Conservation (phyloP, 2,113 vertebrate species). For the Desmodus rotundus region DNA sequence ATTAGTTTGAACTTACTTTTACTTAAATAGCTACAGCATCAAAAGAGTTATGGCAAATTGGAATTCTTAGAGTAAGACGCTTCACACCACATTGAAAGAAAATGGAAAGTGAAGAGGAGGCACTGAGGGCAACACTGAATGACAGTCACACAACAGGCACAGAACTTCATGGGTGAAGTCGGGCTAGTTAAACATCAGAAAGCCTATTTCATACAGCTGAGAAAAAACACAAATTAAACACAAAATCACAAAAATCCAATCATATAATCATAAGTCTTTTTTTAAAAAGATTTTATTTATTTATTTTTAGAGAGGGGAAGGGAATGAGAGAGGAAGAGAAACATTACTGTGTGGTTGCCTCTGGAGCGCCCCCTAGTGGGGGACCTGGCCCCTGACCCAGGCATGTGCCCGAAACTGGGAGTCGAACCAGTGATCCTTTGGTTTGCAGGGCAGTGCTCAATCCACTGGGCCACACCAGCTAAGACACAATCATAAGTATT, state of each 20-base stretch:
- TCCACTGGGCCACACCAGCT: no score
- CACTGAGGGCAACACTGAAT: slow-evolving; percentile 88
- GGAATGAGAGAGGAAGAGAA: no score
- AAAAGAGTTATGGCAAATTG: slow-evolving; percentile 98
- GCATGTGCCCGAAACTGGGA: no score
- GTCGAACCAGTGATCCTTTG: no score
- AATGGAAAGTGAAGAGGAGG: slow-evolving; percentile 87
- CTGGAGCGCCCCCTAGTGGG: no score
- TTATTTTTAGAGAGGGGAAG: no score
- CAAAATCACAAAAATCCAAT: slow-evolving; percentile 87
- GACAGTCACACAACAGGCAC: slow-evolving; percentile 95
- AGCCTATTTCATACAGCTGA: slow-evolving; percentile 81
- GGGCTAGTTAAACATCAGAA: slow-evolving; percentile 84
- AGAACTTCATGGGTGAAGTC: slow-evolving; percentile 86
- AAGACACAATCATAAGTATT: slow-evolving; percentile 85
- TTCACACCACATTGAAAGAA: slow-evolving; percentile 87
- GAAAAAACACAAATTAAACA: slow-evolving; percentile 75
- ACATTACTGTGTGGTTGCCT: no score
- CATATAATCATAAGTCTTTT: slow-evolving; percentile 90
- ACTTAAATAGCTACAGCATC: slow-evolving; percentile 91
- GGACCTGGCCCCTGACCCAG: no score
- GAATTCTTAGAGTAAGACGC: slow-evolving; percentile 90
- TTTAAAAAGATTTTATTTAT: no score
- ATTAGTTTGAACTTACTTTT: slow-evolving; percentile 87
- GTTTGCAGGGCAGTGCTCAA: no score